phyloP scores from a whole-genome alignment of 1,140 invertebrate species.

The Zaprionus nigranus region DNA sequence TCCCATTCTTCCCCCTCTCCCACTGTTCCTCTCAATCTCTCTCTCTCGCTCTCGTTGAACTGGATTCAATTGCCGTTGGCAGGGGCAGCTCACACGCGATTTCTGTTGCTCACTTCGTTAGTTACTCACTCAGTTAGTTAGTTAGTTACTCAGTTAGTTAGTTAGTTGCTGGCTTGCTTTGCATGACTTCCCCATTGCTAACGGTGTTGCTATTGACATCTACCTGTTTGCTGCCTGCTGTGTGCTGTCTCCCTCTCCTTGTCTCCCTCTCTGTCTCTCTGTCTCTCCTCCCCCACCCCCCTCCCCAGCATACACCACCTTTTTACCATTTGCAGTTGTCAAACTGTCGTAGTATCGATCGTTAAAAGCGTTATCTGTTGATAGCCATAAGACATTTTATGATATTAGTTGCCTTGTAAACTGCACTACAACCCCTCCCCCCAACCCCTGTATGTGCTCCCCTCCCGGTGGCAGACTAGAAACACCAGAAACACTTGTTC shows the following conservation, averaged over 20 bases:
- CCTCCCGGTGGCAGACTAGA: constrained; percentile 2
- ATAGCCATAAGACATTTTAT: constrained; percentile 78
- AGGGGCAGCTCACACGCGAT: constrained; percentile 40
- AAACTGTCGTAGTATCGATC: constrained; percentile 74
- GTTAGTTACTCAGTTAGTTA: constrained; percentile 32
- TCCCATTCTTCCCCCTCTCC: not conserved
- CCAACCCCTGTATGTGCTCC: no score
- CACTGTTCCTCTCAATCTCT: not conserved
- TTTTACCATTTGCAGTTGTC: constrained; percentile 65
- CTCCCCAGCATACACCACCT: constrained; percentile 43
- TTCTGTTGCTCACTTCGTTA: constrained; percentile 22
- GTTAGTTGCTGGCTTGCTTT: not conserved
- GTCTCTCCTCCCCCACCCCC: not conserved
- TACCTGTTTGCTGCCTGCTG: constrained; percentile 2
- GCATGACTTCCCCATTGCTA: constrained; percentile 19
- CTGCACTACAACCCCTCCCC: constrained; percentile 18
- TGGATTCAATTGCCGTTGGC: constrained; percentile 55
- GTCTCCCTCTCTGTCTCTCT: not conserved
- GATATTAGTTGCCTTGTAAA: constrained; percentile 74
- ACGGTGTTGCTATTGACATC: constrained; percentile 17
- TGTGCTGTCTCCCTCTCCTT: not conserved
- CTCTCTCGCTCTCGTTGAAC: constrained; percentile 17
- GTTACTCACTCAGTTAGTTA: constrained; percentile 24
- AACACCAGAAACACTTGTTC: constrained; percentile 47
- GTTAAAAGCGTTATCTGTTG: constrained; percentile 80